Evolutionary conservation across 2,113 vertebrate species (phyloP).

Genomic region (Mola mola): DNA sequence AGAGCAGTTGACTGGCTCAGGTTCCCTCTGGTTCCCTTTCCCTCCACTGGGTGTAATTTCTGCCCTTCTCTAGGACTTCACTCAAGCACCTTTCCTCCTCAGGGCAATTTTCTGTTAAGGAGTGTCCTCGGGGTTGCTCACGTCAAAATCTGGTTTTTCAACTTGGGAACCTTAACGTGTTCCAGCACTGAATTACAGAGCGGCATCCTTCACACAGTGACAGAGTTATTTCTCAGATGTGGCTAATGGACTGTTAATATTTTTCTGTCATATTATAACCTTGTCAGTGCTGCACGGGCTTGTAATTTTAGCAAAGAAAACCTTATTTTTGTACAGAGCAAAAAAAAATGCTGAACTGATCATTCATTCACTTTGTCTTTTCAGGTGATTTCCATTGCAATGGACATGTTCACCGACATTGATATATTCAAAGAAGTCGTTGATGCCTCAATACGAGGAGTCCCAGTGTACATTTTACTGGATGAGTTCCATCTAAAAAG

Average conservation of each 20-base stretch:
- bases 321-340: neutral
- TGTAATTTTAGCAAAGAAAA: slow-evolving; percentile 3
- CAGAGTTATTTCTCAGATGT: neutral
- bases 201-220: neutral
- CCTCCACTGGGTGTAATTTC: neutral
- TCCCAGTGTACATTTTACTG: slow-evolving; percentile 91
- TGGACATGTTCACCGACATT: slow-evolving; percentile 95
- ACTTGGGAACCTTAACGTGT: slow-evolving; percentile 15
- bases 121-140: slow-evolving; percentile 35
- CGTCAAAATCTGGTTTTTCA: slow-evolving; percentile 67
- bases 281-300: neutral
- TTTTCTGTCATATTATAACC: neutral
- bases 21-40: neutral
- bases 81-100: neutral
- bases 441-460: slow-evolving; percentile 88
- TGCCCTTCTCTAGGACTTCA: neutral
- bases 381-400: slow-evolving; percentile 93
- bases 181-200: neutral
- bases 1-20: neutral
- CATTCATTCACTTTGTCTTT: slow-evolving; percentile 52
- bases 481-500: slow-evolving; percentile 87
- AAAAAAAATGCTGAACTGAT: neutral
- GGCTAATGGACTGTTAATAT: neutral
- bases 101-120: slow-evolving; percentile 38
- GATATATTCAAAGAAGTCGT: slow-evolving; percentile 95